Evolutionary conservation across 2,888 invertebrate genomes (phyloP), one percentile per base, ranked within the genome.

Genomic region (Altica lythri): DNA sequence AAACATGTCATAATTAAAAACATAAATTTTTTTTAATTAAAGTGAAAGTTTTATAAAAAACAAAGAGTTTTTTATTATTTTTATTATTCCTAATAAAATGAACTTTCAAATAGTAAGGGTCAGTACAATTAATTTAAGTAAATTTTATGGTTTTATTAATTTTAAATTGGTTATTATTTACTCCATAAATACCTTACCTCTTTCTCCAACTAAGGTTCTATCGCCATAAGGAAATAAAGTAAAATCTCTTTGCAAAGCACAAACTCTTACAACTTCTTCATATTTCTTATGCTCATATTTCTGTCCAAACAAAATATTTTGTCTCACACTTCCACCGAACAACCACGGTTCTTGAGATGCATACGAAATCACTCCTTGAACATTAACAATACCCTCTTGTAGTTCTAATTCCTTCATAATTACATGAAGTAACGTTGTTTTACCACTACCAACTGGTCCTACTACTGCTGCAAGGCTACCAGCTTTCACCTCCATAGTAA

Each of bases 231-330:
- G 88, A 67, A 92, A 80, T 57, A 88, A 75, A 5, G 80, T 74
- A 66, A 92, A 85, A 73, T 92, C 92, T 56, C 83, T 75, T 68
- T 85, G 83, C 50, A 89, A 77, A 2, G 88, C 86, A 68, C 88
- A 89, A 0, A 83, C 85, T 35, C 82, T 81, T 2, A 92, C 77
- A 22, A 85, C 86, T 55, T 83, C 78, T 72, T 80, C 87, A 73
- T 81, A 88, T 12, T 84, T 80, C 19, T 82, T 80, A 17, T 81
- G 78, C 63, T 86, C 86, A 83, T 83, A 87, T 61, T 81, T 78
- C 69, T 82, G 83, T 0, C 95, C 95, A 75, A 97, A 96, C 1
- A 93, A 73, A 61, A 97, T 92, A 75, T 97, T 97, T 69, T 95
- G 92, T n/a, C 90, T 81, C 0, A 97, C 86, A 58, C 90, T 90